phyloP scores from a whole-genome alignment of 2,888 invertebrate species.

The Agriopis marginaria region DNA sequence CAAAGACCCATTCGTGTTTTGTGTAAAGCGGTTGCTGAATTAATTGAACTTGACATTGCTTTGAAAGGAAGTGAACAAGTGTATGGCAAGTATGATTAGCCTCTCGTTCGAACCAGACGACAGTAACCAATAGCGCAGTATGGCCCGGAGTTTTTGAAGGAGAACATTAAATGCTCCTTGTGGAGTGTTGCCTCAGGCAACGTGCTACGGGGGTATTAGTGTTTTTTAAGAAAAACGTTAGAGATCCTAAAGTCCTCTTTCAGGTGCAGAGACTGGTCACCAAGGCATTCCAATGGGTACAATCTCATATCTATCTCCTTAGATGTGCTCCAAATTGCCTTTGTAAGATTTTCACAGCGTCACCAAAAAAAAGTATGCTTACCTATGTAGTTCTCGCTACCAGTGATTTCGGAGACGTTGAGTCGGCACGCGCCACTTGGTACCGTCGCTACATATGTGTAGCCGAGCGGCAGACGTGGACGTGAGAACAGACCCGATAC shows the following conservation, averaged over 20 bases:
- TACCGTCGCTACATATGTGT: constrained; percentile 93
- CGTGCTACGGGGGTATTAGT: too few species aligned
- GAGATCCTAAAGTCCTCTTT: too few species aligned
- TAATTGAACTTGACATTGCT: constrained; percentile 19
- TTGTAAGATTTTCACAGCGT: too few species aligned
- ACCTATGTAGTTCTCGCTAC: constrained; percentile 95
- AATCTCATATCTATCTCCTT: too few species aligned
- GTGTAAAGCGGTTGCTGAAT: constrained; percentile 21
- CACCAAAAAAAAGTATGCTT: constrained; percentile 45
- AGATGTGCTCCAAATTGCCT: too few species aligned
- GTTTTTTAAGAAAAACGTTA: too few species aligned
- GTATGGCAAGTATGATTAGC: background rate
- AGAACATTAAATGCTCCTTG: background rate
- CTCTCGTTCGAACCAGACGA: background rate
- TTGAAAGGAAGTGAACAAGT: constrained; percentile 2
- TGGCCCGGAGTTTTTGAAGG: too few species aligned
- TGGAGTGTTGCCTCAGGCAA: too few species aligned
- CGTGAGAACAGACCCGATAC: constrained; percentile 95
- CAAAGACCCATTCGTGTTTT: constrained; percentile 66
- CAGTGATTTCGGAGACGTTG: constrained; percentile 93
- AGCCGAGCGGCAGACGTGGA: constrained; percentile 92
- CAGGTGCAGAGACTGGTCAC: too few species aligned
- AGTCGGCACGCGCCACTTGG: constrained; percentile 95
- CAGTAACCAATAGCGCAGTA: too few species aligned
- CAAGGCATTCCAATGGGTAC: too few species aligned